Percentiles rank a stretch among this genome's conserved stretches.
Conservation (phyloP, 2,113 vertebrate species). For the Cyphomyrus discorhynchus region DNA sequence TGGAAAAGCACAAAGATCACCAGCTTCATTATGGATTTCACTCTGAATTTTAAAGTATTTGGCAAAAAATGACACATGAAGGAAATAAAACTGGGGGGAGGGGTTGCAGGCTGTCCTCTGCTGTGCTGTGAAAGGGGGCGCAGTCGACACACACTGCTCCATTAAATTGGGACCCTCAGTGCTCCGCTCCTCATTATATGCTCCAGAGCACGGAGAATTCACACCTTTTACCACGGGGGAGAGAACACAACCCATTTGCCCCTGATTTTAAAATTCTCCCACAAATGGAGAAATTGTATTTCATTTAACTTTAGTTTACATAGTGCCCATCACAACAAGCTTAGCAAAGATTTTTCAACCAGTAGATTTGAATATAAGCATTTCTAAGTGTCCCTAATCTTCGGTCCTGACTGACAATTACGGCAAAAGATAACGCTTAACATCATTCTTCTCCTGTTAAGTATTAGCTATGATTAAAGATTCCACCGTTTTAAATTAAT, state of each 20-base stretch:
- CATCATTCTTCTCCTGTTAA: not conserved
- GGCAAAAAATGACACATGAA: not conserved
- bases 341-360: not conserved
- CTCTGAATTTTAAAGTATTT: not conserved
- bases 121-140: not conserved
- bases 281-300: not conserved
- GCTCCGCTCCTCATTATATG: not conserved
- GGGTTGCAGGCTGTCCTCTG: not conserved
- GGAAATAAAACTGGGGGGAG: not conserved
- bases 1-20: not conserved
- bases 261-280: not conserved
- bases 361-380: not conserved
- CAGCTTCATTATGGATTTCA: not conserved
- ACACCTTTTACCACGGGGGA: not conserved
- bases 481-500: not conserved
- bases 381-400: not conserved
- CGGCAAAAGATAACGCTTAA: not conserved
- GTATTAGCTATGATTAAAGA: not conserved
- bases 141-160: not conserved
- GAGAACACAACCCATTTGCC: not conserved
- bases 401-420: not conserved
- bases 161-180: not conserved
- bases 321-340: not conserved
- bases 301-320: not conserved
- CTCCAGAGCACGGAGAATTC: not conserved